Percentiles rank a stretch among this genome's conserved stretches.
Evolutionary conservation across 2,797 vertebrate species (phyloP).

Genomic region (Falco cherrug): DNA sequence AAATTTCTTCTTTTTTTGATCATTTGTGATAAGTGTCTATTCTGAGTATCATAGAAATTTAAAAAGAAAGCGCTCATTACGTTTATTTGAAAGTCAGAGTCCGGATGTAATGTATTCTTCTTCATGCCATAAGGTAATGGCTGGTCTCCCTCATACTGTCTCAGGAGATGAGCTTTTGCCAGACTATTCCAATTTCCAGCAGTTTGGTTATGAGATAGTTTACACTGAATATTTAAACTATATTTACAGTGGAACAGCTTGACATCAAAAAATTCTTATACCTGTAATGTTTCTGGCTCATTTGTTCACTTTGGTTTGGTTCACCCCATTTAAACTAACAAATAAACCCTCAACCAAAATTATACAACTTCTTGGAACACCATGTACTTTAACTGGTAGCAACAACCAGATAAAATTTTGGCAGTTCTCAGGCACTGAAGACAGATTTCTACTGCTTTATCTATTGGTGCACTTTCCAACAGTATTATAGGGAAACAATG

Average conservation of each 20-base stretch:
- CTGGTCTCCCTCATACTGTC: neutral
- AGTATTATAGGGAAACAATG: neutral
- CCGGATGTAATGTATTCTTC: neutral
- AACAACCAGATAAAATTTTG: neutral
- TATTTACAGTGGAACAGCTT: neutral
- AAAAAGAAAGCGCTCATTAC: neutral
- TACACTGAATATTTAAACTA: neutral
- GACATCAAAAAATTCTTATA: neutral
- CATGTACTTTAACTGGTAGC: neutral
- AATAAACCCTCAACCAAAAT: slow-evolving; percentile 1
- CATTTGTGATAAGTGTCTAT: neutral
- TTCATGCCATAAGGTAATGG: neutral
- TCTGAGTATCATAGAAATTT: neutral
- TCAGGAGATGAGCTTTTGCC: neutral
- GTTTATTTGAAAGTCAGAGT: neutral
- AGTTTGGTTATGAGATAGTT: neutral
- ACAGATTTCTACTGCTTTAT: neutral
- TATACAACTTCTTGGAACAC: neutral
- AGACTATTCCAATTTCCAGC: neutral
- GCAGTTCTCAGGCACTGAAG: neutral
- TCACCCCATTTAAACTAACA: neutral
- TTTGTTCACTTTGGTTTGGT: neutral
- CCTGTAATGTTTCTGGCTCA: neutral
- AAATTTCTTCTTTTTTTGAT: neutral
- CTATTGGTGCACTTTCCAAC: neutral